Conservation (phyloP, 2,113 vertebrate species). For the Psilopogon haemacephalus region DNA sequence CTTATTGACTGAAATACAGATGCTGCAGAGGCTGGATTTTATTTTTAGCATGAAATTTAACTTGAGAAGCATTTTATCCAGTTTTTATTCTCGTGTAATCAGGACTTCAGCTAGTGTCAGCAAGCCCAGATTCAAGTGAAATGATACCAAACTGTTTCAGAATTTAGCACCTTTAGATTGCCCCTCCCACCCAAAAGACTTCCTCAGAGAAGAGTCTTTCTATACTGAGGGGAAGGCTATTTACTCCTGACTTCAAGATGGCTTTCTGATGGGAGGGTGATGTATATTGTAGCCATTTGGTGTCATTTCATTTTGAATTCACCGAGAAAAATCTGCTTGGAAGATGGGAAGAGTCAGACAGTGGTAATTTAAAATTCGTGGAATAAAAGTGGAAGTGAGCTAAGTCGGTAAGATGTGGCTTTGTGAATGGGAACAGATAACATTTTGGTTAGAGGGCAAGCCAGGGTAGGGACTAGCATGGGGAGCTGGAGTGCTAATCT, state of each 20-base stretch:
- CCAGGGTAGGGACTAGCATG: not conserved
- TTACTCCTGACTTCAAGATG: not conserved
- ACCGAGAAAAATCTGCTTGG: not conserved
- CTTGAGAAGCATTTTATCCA: not conserved
- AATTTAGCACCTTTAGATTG: not conserved
- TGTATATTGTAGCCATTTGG: not conserved
- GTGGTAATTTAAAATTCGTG: rapidly evolving
- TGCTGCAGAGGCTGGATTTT: not conserved
- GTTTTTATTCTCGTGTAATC: not conserved
- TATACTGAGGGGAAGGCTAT: not conserved
- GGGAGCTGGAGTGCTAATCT: not conserved
- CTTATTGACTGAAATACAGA: not conserved
- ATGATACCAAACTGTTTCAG: rapidly evolving
- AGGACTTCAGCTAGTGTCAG: not conserved
- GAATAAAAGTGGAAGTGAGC: not conserved
- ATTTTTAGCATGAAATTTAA: not conserved
- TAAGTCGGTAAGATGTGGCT: not conserved
- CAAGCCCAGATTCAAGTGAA: not conserved
- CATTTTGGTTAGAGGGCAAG: not conserved
- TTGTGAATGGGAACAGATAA: not conserved
- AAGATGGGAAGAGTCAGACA: not conserved
- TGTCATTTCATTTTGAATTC: not conserved
- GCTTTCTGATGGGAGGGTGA: not conserved
- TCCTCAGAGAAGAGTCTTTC: not conserved
- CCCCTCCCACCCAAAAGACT: not conserved